Conservation (phyloP, 2,113 vertebrate species). For the Xenopus borealis region DNA sequence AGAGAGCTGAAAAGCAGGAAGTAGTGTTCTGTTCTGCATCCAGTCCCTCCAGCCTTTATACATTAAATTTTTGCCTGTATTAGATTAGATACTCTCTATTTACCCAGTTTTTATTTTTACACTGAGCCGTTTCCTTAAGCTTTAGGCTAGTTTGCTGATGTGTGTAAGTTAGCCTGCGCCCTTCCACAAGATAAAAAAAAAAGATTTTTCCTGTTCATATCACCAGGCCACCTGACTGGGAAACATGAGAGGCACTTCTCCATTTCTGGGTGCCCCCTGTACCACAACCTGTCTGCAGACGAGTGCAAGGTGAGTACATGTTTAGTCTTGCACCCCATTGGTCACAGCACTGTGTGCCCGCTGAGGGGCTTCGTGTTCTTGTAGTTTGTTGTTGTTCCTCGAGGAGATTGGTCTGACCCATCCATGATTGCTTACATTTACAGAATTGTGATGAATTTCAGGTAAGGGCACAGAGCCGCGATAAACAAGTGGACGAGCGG, state of each 20-base stretch:
- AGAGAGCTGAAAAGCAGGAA: too few species aligned
- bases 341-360: constrained; percentile 19
- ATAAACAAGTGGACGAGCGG: constrained; percentile 93
- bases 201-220: background rate
- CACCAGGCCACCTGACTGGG: constrained; percentile 89
- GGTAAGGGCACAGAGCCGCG: constrained; percentile 93
- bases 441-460: constrained; percentile 62
- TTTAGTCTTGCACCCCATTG: constrained; percentile 10
- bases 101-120: too few species aligned
- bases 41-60: too few species aligned
- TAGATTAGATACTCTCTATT: too few species aligned
- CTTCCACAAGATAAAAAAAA: too few species aligned
- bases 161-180: too few species aligned
- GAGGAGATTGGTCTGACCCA: constrained; percentile 24
- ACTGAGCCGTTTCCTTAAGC: too few species aligned
- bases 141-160: too few species aligned
- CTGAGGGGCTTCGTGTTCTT: constrained; percentile 24
- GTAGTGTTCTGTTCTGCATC: too few species aligned
- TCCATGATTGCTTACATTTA: constrained; percentile 34
- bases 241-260: constrained; percentile 97
- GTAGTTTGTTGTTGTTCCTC: constrained; percentile 4
- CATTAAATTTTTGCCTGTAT: too few species aligned
- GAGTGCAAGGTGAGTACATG: constrained; percentile 85
- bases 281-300: constrained; percentile 96
- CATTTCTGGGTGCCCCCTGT: constrained; percentile 93